A percentile compares a stretch with the other conserved stretches of the same genome.
Conservation (phyloP, 2,888 invertebrate species). For the Panzeria rudis region DNA sequence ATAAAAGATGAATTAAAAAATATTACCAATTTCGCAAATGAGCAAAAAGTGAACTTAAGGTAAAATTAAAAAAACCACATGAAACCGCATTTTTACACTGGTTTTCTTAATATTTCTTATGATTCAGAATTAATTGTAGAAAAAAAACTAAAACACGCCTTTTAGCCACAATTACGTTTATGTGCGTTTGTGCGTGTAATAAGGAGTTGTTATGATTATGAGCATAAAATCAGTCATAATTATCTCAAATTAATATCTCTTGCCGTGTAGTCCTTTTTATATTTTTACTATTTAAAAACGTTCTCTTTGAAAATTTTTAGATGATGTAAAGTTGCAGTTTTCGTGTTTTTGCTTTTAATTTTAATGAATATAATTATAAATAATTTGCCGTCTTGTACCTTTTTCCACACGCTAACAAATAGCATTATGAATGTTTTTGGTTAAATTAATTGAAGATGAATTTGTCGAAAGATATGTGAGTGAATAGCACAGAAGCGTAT, state of each 20-base stretch:
- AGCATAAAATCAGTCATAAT: constrained; percentile 31
- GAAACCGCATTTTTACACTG: neutral
- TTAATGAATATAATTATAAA: constrained; percentile 46
- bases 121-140: constrained; percentile 22
- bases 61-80: neutral
- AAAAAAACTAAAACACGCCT: neutral
- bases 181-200: constrained; percentile 11
- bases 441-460: neutral
- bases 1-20: constrained; percentile 20
- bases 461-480: neutral
- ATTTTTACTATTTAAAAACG: neutral
- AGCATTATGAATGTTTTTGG: neutral
- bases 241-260: constrained; percentile 26
- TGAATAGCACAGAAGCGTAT: neutral
- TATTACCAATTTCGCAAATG: constrained; percentile 39
- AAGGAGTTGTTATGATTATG: constrained; percentile 30
- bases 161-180: neutral
- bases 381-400: constrained; percentile 21
- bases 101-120: neutral
- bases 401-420: neutral
- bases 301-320: neutral
- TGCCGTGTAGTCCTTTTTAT: constrained; percentile 7
- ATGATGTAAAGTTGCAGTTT: neutral
- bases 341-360: neutral
- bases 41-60: neutral